Evolutionary conservation across 2,888 invertebrate species (phyloP).

Genomic region (Magallana nippona): DNA sequence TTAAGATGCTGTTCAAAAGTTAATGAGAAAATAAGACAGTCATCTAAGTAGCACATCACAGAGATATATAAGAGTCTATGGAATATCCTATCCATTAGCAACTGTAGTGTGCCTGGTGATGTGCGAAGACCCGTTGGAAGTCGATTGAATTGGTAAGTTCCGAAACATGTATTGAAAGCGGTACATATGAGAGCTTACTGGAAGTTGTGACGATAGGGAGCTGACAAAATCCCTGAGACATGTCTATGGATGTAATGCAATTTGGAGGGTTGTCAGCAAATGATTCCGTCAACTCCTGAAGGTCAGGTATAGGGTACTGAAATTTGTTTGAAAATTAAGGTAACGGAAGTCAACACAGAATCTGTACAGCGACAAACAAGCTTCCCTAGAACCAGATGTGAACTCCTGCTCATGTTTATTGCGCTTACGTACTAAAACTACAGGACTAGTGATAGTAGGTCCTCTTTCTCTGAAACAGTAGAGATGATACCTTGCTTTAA

Average conservation of each 20-base stretch:
- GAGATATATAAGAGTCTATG: constrained; percentile 39
- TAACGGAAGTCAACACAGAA: constrained; percentile 36
- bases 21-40: constrained; percentile 38
- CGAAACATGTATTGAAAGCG: constrained; percentile 35
- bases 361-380: constrained; percentile 1
- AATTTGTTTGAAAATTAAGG: constrained; percentile 47
- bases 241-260: constrained; percentile 37
- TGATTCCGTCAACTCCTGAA: constrained; percentile 45
- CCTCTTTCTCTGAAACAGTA: neutral
- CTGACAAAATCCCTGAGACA: constrained; percentile 45
- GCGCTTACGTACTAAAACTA: constrained; percentile 52
- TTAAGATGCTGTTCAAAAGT: constrained; percentile 43
- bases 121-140: constrained; percentile 29
- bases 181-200: neutral
- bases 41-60: constrained; percentile 46
- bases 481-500: neutral
- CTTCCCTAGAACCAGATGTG: neutral
- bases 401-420: constrained; percentile 16
- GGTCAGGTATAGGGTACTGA: constrained; percentile 40
- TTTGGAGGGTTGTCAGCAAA: constrained; percentile 29
- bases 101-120: constrained; percentile 40
- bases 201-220: neutral
- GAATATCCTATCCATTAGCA: constrained; percentile 42
- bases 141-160: constrained; percentile 1
- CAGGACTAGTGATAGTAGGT: constrained; percentile 46